These are phyloP conservation scores for Danio tinwini DNA, from an alignment of 2,797 vertebrate species.

Conservation along the genomic window DNA sequence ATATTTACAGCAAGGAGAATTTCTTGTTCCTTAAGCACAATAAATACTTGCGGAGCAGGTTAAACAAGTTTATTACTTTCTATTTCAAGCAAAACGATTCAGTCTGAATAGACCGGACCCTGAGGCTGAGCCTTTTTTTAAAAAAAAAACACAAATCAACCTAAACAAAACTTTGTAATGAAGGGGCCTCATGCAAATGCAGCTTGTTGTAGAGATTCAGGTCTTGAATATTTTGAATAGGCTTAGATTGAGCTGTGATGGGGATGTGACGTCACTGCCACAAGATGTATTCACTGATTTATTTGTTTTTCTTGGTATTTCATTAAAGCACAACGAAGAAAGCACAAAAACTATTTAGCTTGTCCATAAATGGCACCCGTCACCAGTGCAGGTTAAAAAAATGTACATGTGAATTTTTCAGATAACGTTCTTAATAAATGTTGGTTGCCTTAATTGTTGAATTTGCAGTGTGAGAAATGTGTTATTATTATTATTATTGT, in stretches of 20 bases:
- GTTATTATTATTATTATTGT: background rate
- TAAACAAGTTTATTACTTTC: slow-evolving; percentile 23
- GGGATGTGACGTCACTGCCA: background rate
- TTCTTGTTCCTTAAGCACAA: slow-evolving; percentile 44
- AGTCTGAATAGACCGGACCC: slow-evolving; percentile 8
- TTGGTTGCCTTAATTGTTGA: background rate
- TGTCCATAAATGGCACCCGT: background rate
- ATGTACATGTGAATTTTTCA: background rate
- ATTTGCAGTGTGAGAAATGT: too few species aligned
- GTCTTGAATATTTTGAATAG: slow-evolving; percentile 8
- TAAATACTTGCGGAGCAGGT: slow-evolving; percentile 22
- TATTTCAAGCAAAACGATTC: slow-evolving; percentile 19
- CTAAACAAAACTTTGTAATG: background rate
- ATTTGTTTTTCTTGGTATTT: background rate
- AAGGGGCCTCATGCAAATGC: background rate
- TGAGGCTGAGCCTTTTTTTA: slow-evolving; percentile 5
- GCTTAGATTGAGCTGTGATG: background rate
- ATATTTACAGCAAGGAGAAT: slow-evolving; percentile 1
- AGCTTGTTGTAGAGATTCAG: slow-evolving; percentile 1
- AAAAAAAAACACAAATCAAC: background rate
- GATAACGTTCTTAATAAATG: background rate
- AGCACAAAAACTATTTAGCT: background rate
- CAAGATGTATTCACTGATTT: background rate
- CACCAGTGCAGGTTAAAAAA: background rate
- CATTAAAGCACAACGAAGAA: background rate